Base-by-base conservation (phyloP, 2,113 vertebrate species). In the Aviceda subcristata region DNA sequence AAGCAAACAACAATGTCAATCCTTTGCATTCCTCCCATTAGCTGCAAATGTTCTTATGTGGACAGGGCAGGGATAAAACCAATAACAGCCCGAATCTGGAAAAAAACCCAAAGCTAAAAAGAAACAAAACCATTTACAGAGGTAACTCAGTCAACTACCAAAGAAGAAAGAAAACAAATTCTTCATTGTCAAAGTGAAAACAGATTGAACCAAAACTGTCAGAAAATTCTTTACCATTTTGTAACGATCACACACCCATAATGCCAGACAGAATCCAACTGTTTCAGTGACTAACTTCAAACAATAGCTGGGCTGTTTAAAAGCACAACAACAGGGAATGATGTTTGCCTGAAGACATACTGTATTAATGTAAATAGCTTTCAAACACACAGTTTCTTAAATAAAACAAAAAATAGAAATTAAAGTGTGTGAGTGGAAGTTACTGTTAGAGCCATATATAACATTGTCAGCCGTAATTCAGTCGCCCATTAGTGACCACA, bases 121-220 rank as follows among this genome's bases (percentile, higher is more conserved):
- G 72, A 85, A 72, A 51, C 30, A 89, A 86, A 83, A 83, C 63
- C 6, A 60, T 86, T 81, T 38, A 75, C 74, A 74, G 62, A 86
- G 55, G 41, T 81, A 91, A 76, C 30, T 55, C 43, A 73, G 73
- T 66, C 36, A 66, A 5, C 41, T 66, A 73, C 85, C 10, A 46
- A 83, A 46, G 30, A 68, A 82, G n/a, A 81, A 74, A 26, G 36
- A 67, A 89, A 66, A 2, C 0, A 64, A 89, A 94, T 55, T 72
- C 24, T 60, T 90, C 74, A 32, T 43, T 79, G 66, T 51, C 69
- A 86, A 77, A 96, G 43, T 80, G 62, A 81, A 97, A 97, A 95
- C 75, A 96, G 75, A 95, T n/a, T 87, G 83, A 92, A 91, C 11
- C 51, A 78, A 92, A 95, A 82, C 53, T 69, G 75, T 69, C 86